These are phyloP conservation scores for Drosophila biarmipes DNA, from an alignment of 1,140 invertebrate species.

Conservation along the genomic window DNA sequence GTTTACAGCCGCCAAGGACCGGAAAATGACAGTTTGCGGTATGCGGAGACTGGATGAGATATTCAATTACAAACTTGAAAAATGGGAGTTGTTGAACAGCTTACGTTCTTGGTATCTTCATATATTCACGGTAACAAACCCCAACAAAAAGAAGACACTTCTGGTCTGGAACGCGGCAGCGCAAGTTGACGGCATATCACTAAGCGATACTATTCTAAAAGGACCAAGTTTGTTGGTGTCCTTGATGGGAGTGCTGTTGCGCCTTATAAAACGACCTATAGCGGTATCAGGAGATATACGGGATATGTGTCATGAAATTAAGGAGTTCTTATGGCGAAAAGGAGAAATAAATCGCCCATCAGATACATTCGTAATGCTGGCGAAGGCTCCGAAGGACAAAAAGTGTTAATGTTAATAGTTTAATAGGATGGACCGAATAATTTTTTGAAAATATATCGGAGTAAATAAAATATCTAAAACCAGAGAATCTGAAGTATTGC, in stretches of 20 bases:
- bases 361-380: constrained; percentile 1
- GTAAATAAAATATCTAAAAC: too few relatives aligned
- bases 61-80: not conserved
- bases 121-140: too few relatives aligned
- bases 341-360: not conserved
- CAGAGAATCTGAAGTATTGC: too few relatives aligned
- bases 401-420: too few relatives aligned
- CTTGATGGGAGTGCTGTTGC: not conserved
- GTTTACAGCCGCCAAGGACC: not conserved
- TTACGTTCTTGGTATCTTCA: not conserved
- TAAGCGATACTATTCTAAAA: not conserved
- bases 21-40: too few relatives aligned
- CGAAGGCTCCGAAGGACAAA: too few relatives aligned
- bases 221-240: not conserved
- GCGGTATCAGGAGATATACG: too few relatives aligned
- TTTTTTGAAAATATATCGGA: too few relatives aligned
- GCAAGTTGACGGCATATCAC: not conserved
- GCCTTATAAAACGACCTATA: not conserved
- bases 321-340: not conserved
- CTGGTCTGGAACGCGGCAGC: not conserved
- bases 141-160: not conserved
- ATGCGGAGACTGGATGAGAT: too few relatives aligned
- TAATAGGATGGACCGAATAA: too few relatives aligned
- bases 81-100: not conserved
- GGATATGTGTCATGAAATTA: not conserved